Evolutionary conservation across 2,113 vertebrate genomes (phyloP).

Genomic region (Morone saxatilis): DNA sequence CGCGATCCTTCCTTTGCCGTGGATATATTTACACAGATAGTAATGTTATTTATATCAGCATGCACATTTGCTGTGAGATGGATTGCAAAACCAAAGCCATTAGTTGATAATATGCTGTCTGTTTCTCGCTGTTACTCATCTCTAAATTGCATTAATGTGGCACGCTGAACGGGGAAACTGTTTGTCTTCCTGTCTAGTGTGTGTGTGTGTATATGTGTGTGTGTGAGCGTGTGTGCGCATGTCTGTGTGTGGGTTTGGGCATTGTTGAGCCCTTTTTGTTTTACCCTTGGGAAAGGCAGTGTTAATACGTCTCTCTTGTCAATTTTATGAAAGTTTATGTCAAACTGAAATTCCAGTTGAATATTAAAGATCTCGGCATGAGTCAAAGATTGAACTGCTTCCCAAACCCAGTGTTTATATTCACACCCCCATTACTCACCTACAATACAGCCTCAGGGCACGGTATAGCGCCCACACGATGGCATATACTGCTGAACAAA

Average conservation of each 20-base stretch:
- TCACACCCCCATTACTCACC: slow-evolving; percentile 76
- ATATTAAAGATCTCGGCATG: slow-evolving; percentile 67
- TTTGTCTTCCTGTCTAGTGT: slow-evolving; percentile 73
- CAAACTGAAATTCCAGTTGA: slow-evolving; percentile 63
- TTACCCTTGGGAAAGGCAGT: slow-evolving; percentile 43
- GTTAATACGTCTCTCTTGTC: slow-evolving; percentile 70
- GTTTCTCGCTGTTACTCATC: slow-evolving; percentile 82
- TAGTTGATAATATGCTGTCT: slow-evolving; percentile 82
- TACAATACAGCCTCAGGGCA: slow-evolving; percentile 65
- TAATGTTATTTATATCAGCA: slow-evolving; percentile 81
- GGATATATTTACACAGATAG: slow-evolving; percentile 28
- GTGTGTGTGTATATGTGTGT: slow-evolving; percentile 2
- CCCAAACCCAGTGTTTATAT: slow-evolving; percentile 75
- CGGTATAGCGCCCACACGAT: slow-evolving; percentile 57
- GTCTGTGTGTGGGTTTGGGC: slow-evolving; percentile 17
- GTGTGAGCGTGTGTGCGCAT: neutral
- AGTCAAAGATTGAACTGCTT: slow-evolving; percentile 71
- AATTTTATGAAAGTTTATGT: slow-evolving; percentile 65
- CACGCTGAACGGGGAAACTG: slow-evolving; percentile 65
- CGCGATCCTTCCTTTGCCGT: slow-evolving; percentile 23
- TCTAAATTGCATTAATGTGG: slow-evolving; percentile 81
- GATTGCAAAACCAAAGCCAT: slow-evolving; percentile 78
- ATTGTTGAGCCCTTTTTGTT: slow-evolving; percentile 52
- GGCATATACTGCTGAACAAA: slow-evolving; percentile 59
- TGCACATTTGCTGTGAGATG: slow-evolving; percentile 76